phyloP scores from a whole-genome alignment of 2,888 invertebrate species.

The Tachina grossa region DNA sequence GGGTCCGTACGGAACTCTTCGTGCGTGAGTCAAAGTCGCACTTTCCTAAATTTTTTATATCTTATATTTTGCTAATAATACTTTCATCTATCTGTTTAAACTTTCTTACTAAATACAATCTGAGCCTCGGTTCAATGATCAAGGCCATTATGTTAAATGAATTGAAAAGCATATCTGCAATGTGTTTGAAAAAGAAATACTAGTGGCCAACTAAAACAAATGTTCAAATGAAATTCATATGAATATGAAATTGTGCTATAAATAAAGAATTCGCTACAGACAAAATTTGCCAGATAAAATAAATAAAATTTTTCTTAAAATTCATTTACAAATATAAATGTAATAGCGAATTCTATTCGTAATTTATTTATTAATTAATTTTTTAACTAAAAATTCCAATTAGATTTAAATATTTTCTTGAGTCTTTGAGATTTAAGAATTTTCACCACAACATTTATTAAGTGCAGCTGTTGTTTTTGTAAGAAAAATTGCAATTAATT shows the following conservation, averaged over 20 bases:
- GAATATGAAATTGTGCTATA: neutral
- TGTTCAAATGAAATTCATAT: neutral
- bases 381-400: constrained; percentile 19
- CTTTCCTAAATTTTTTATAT: too few relatives aligned
- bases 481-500: constrained; percentile 50
- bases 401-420: neutral
- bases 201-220: neutral
- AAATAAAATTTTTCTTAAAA: neutral
- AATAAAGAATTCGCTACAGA: neutral
- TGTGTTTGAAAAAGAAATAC: neutral
- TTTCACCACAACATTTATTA: constrained; percentile 43
- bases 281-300: neutral
- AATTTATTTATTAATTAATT: neutral
- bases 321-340: neutral
- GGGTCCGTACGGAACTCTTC: too few relatives aligned
- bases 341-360: neutral
- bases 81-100: too few relatives aligned
- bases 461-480: constrained; percentile 50
- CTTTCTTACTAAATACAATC: too few relatives aligned
- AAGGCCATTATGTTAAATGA: too few relatives aligned
- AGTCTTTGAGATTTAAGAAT: constrained; percentile 20
- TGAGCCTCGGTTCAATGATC: too few relatives aligned
- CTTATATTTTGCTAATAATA: too few relatives aligned
- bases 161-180: too few relatives aligned
- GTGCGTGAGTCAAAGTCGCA: too few relatives aligned